Percentiles rank a stretch among this genome's conserved stretches.
phyloP scores from a whole-genome alignment of 2,888 invertebrate genomes.

The Acheta domesticus region DNA sequence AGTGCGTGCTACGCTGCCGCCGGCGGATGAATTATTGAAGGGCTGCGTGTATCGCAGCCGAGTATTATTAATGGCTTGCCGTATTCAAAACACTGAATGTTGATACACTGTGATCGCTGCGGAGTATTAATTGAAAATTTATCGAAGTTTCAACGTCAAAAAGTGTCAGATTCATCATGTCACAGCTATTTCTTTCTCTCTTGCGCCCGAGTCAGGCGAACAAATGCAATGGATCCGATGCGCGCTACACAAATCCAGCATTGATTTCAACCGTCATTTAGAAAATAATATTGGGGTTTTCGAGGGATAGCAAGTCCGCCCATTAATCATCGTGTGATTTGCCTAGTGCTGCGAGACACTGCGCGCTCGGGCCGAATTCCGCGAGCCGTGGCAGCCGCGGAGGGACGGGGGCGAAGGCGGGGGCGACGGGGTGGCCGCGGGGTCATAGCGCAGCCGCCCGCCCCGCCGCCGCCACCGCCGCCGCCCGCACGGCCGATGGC shows the following conservation, averaged over 20 bases:
- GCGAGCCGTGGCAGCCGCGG: not conserved
- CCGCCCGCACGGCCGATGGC: not conserved
- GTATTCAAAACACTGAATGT: constrained; percentile 31
- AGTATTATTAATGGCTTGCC: constrained; percentile 33
- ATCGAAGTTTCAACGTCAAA: constrained; percentile 38
- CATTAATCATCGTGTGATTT: constrained; percentile 18
- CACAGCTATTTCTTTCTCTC: constrained; percentile 25
- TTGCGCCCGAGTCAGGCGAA: constrained; percentile 23
- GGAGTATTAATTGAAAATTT: constrained; percentile 37
- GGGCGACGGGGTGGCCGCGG: not conserved
- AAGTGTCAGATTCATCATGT: constrained; percentile 37
- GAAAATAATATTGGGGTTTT: constrained; percentile 23
- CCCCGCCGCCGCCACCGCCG: not conserved
- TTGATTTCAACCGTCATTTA: constrained; percentile 32
- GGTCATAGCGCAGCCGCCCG: not conserved
- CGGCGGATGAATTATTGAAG: constrained; percentile 36
- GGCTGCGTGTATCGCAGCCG: constrained; percentile 31
- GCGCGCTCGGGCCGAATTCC: constrained; percentile 9
- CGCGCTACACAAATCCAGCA: constrained; percentile 31
- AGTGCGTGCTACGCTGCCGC: constrained; percentile 19
- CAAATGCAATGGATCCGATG: constrained; percentile 26
- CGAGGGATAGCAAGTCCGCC: constrained; percentile 18
- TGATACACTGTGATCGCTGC: constrained; percentile 30
- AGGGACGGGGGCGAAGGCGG: not conserved
- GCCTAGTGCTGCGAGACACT: constrained; percentile 18